phyloP scores from a whole-genome alignment of 2,113 vertebrate genomes.

The Diadophis punctatus region DNA sequence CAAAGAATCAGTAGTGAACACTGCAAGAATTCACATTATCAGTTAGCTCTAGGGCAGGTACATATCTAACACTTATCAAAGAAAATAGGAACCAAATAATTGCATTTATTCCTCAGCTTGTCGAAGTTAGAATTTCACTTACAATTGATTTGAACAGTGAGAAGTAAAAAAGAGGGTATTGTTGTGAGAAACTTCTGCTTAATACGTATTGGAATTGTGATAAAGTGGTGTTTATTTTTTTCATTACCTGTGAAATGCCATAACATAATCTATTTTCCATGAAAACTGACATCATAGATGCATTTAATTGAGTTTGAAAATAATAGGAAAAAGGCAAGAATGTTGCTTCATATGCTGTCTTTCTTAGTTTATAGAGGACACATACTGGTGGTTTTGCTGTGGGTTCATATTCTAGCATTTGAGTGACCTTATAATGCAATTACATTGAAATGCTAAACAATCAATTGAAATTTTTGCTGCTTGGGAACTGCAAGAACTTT shows the following conservation, averaged over 20 bases:
- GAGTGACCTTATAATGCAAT: background rate
- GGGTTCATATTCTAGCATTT: background rate
- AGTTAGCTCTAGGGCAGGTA: background rate
- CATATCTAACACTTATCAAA: background rate
- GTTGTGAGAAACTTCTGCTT: background rate
- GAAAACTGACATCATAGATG: background rate
- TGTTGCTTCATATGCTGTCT: background rate
- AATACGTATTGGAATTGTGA: background rate
- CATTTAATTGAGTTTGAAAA: conserved; percentile 5
- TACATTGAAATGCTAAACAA: background rate
- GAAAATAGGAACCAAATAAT: background rate
- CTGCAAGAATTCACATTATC: background rate
- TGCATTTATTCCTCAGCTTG: background rate
- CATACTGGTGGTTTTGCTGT: background rate
- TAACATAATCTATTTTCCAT: background rate
- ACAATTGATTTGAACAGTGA: background rate
- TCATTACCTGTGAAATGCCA: background rate
- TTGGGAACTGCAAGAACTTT: background rate
- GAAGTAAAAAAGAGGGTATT: background rate
- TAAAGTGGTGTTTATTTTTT: background rate
- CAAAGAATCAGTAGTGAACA: background rate
- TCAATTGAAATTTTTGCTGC: background rate
- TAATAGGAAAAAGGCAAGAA: background rate
- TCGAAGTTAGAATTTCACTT: background rate
- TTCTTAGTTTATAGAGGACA: background rate